Conservation (phyloP, 2,888 invertebrate species). For the Thyatira batis region DNA sequence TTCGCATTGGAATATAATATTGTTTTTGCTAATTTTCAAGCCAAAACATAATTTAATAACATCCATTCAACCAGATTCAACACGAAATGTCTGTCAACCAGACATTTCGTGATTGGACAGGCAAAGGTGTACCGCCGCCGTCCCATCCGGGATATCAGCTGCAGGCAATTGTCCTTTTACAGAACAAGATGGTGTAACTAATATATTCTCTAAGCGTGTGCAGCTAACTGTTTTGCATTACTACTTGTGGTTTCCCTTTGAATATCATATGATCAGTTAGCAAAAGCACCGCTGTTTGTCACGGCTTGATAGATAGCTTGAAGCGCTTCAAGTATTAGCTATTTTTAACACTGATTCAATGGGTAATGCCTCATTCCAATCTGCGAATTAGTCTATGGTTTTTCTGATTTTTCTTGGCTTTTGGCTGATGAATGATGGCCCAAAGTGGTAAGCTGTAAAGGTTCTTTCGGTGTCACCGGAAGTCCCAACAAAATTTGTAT, state of each 20-base stretch:
- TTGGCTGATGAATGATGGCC: no score
- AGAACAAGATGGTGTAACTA: constrained; percentile 16
- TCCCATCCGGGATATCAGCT: constrained; percentile 42
- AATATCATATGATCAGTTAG: neutral
- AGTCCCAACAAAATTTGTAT: neutral
- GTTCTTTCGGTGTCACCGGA: no score
- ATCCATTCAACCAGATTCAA: constrained; percentile 7
- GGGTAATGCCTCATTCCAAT: no score
- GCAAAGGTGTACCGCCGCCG: constrained; percentile 23
- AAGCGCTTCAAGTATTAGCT: neutral
- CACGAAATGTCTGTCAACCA: constrained; percentile 8
- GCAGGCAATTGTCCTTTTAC: constrained; percentile 28
- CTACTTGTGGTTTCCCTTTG: constrained; percentile 1
- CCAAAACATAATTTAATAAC: neutral
- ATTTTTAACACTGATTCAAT: neutral
- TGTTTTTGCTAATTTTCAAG: no score
- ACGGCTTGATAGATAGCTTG: neutral
- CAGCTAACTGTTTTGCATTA: constrained; percentile 14
- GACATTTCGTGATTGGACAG: constrained; percentile 31
- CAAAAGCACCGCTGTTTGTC: constrained; percentile 4
- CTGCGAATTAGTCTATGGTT: no score
- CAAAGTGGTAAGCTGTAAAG: no score
- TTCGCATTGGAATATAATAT: no score
- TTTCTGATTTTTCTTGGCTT: no score
- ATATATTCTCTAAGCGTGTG: constrained; percentile 20